Conservation (phyloP, 2,888 invertebrate species). For the Amphipyra berbera region DNA sequence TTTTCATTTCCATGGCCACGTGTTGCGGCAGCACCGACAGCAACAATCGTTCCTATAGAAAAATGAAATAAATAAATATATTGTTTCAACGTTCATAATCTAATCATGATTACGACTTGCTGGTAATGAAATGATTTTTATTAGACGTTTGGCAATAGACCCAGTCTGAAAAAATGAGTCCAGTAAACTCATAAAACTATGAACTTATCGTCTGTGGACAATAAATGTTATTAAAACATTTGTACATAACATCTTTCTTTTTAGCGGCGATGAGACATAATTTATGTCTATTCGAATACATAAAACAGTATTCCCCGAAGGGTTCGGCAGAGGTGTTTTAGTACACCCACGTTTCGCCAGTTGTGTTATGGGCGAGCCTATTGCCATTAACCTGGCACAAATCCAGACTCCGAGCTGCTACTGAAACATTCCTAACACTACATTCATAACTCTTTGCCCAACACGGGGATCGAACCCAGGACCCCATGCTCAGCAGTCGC, state of each 20-base stretch:
- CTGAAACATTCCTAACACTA: no score
- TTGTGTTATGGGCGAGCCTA: no score
- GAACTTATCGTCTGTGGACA: constrained; percentile 9
- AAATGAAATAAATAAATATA: constrained; percentile 7
- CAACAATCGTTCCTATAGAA: constrained; percentile 93
- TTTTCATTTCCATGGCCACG: constrained; percentile 98
- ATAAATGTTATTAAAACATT: constrained; percentile 17
- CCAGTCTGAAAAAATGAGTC: constrained; percentile 17
- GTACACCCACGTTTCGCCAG: no score
- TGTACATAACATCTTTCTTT: constrained; percentile 3
- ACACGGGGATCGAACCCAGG: no score
- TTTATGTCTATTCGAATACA: not conserved
- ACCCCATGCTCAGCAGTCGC: no score
- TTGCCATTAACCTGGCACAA: no score
- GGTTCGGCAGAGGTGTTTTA: no score
- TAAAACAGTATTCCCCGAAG: no score
- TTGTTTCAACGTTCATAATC: constrained; percentile 1
- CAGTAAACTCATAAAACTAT: constrained; percentile 31
- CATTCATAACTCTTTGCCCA: no score
- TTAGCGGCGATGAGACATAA: constrained; percentile 2
- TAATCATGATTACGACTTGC: constrained; percentile 19
- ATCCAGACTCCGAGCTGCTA: no score
- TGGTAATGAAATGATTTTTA: constrained; percentile 22
- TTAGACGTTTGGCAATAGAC: constrained; percentile 30
- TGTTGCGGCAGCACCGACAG: constrained; percentile 97